A percentile compares a stretch with the other conserved stretches of the same genome.
These are phyloP conservation scores for Fistularia commersonii DNA, from an alignment of 2,797 vertebrate genomes.

Conservation along the genomic window DNA sequence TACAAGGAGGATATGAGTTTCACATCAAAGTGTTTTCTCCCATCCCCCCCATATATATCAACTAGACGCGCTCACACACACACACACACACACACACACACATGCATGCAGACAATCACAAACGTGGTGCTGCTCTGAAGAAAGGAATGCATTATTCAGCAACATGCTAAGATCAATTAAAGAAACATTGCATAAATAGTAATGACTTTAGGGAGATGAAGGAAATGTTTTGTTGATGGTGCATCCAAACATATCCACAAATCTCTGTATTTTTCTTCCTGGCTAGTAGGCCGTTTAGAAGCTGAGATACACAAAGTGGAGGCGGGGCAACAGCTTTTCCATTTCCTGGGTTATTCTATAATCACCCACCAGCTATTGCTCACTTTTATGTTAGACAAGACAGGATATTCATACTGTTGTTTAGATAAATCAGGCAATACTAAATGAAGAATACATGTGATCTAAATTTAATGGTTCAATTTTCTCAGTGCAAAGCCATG, in stretches of 20 bases:
- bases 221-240: background rate
- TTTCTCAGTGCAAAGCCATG: no score
- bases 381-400: conserved; percentile 16
- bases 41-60: no score
- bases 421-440: no score
- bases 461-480: no score
- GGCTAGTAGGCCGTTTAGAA: background rate
- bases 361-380: conserved; percentile 33
- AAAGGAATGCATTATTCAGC: conserved; percentile 54
- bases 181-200: conserved; percentile 34
- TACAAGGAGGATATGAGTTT: conserved; percentile 26
- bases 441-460: no score
- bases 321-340: no score
- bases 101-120: conserved; percentile 9
- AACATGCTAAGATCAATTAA: conserved; percentile 49
- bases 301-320: no score
- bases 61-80: conserved; percentile 4
- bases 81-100: conserved; percentile 7
- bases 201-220: background rate
- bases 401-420: background rate
- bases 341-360: conserved; percentile 19
- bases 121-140: conserved; percentile 9
- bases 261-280: background rate
- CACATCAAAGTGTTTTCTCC: conserved; percentile 26
- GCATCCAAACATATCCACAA: background rate